These are phyloP conservation scores for Otocyon megalotis DNA, from an alignment of 2,113 vertebrate genomes.

Conservation along the genomic window DNA sequence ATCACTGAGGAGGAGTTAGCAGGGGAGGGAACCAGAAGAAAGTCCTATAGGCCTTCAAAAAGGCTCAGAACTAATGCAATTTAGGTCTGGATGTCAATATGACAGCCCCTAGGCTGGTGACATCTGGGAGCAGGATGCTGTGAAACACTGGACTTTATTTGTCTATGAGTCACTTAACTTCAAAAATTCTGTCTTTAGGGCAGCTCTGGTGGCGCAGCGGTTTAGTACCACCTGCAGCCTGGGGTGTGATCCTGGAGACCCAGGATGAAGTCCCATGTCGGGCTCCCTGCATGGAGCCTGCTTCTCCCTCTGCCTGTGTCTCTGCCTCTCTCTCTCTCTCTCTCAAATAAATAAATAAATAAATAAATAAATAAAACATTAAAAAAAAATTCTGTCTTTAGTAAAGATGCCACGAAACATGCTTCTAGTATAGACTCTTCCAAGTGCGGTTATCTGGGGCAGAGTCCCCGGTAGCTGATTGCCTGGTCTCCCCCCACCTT, in stretches of 20 bases:
- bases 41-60: neutral
- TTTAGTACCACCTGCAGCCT: no score
- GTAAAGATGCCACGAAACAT: neutral
- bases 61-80: neutral
- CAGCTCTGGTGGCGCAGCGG: no score
- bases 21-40: neutral
- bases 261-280: no score
- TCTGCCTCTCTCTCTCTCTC: no score
- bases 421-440: neutral
- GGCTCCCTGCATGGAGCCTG: no score
- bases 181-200: neutral
- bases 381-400: neutral
- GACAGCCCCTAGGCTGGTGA: neutral
- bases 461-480: neutral
- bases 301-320: no score
- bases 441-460: neutral
- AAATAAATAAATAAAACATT: no score
- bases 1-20: neutral
- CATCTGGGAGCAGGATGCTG: neutral
- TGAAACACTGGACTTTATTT: neutral
- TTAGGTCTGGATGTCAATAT: neutral
- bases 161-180: neutral
- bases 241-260: no score
- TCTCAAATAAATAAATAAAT: no score
- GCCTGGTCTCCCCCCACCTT: neutral